phyloP scores from a whole-genome alignment of 2,113 vertebrate species.

The Romanogobio albipinnatus region DNA sequence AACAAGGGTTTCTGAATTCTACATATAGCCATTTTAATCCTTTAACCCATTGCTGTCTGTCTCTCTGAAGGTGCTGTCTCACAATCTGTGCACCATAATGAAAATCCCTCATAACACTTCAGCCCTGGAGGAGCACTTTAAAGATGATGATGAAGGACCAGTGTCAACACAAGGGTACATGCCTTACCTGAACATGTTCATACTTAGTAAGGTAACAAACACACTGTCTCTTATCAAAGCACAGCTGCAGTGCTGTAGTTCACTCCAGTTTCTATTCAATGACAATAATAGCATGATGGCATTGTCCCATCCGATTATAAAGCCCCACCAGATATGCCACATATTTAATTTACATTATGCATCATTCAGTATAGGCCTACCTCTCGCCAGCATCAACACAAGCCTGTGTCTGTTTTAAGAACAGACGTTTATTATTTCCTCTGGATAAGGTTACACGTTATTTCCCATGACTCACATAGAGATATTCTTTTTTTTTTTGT shows the following conservation, averaged over 20 bases:
- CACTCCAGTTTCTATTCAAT: neutral
- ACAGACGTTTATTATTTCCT: neutral
- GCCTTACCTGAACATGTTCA: slow-evolving; percentile 97
- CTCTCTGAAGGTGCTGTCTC: slow-evolving; percentile 89
- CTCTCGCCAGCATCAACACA: neutral
- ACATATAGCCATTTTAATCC: too few species aligned
- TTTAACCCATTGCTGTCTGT: slow-evolving; percentile 4
- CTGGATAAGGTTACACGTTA: neutral
- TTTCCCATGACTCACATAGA: neutral
- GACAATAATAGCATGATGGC: neutral
- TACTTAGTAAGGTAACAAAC: slow-evolving; percentile 89
- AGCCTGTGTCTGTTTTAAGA: neutral
- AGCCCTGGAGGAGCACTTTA: slow-evolving; percentile 95
- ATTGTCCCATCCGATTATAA: neutral
- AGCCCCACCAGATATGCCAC: neutral
- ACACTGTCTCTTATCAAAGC: neutral
- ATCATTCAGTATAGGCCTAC: too few species aligned
- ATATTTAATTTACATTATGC: neutral
- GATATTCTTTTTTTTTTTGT: neutral
- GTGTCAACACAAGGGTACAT: slow-evolving; percentile 99
- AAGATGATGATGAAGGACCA: slow-evolving; percentile 93
- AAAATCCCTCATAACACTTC: slow-evolving; percentile 91
- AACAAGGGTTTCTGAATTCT: too few species aligned
- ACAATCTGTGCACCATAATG: slow-evolving; percentile 93
- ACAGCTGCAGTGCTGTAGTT: neutral